Evolutionary conservation across 92 coral and sea anemone species (phyloP).

Genomic region (Desmophyllum pertusum): DNA sequence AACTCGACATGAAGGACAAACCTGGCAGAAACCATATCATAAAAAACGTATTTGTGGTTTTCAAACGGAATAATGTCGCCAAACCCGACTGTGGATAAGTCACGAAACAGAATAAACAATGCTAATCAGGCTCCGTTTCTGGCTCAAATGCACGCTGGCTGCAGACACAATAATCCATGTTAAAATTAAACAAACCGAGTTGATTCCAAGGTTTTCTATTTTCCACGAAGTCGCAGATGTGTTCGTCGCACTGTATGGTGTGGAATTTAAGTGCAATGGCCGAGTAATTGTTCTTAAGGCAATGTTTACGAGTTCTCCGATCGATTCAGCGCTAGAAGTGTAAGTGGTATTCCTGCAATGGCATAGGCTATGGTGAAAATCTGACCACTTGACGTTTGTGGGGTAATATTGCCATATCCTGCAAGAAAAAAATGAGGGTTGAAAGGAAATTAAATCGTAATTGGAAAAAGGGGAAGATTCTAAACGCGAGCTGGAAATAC

Average conservation of each 20-base stretch:
- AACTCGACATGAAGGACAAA: slow-evolving; percentile 49
- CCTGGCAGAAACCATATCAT: slow-evolving; percentile 31
- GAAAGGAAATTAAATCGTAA: neutral
- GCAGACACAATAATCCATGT: slow-evolving; percentile 8
- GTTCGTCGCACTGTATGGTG: slow-evolving; percentile 7
- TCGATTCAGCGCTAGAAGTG: slow-evolving; percentile 37
- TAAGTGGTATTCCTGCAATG: slow-evolving; percentile 47
- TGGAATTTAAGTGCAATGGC: slow-evolving; percentile 23
- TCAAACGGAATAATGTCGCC: slow-evolving; percentile 52
- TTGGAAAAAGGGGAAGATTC: neutral
- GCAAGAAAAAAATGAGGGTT: neutral
- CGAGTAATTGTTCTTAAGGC: slow-evolving; percentile 20
- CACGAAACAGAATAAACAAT: slow-evolving; percentile 40
- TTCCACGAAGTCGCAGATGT: slow-evolving; percentile 27
- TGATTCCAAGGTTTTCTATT: slow-evolving; percentile 6
- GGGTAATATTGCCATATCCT: slow-evolving; percentile 63
- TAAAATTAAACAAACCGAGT: neutral
- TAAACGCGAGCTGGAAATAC: no score
- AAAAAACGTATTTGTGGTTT: slow-evolving; percentile 2
- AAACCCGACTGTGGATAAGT: slow-evolving; percentile 55
- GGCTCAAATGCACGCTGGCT: neutral
- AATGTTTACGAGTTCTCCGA: slow-evolving; percentile 41
- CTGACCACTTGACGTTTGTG: slow-evolving; percentile 43
- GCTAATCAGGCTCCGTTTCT: slow-evolving; percentile 1
- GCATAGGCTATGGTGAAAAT: slow-evolving; percentile 42